Percentiles rank a stretch among this genome's conserved stretches.
Evolutionary conservation across 2,113 vertebrate species (phyloP).

Genomic region (Dromas ardeola): DNA sequence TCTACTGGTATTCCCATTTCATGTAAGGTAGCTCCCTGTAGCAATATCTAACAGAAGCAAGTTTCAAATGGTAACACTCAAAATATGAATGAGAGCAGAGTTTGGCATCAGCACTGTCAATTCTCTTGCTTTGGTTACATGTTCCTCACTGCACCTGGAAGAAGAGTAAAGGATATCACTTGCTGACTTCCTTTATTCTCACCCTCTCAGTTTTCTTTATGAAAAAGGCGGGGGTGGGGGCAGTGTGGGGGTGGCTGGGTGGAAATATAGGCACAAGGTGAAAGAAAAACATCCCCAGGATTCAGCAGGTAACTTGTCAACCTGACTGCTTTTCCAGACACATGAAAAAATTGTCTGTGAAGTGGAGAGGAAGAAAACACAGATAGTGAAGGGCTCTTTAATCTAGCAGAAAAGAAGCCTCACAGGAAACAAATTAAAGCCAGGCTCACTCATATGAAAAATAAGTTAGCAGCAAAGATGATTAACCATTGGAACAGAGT

Average conservation of each 20-base stretch:
- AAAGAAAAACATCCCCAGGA: not conserved
- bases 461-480: not conserved
- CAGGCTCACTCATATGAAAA: slow-evolving; percentile 15
- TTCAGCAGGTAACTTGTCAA: not conserved
- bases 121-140: not conserved
- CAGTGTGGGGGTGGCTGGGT: too few species aligned
- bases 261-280: not conserved
- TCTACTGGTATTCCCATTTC: not conserved
- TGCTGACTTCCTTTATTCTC: not conserved
- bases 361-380: not conserved
- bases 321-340: not conserved
- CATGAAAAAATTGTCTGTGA: not conserved
- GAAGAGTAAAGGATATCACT: not conserved
- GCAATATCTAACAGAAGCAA: not conserved
- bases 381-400: not conserved
- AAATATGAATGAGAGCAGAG: not conserved
- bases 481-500: not conserved
- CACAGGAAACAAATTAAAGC: not conserved
- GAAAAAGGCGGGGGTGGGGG: not conserved
- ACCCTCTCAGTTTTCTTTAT: not conserved
- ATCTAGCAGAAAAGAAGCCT: not conserved
- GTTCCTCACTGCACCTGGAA: not conserved
- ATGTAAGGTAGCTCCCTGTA: not conserved
- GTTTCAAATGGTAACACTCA: not conserved
- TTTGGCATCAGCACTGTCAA: not conserved